Evolutionary conservation across 2,888 invertebrate genomes (phyloP).

Genomic region (Carpatolechia fugitivella): DNA sequence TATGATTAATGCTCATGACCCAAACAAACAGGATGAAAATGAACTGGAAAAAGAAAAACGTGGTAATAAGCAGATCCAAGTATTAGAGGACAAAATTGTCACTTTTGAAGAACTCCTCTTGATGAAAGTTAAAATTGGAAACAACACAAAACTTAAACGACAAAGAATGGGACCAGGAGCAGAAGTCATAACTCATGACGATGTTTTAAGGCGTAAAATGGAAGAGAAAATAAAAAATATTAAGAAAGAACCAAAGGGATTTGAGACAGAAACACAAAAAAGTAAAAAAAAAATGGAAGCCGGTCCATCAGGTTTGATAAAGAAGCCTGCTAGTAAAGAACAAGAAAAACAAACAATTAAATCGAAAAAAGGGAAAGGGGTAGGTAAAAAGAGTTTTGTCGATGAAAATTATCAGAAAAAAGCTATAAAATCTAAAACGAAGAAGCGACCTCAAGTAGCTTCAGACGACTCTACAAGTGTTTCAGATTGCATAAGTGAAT

Average conservation of each 20-base stretch:
- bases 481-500: constrained; percentile 15
- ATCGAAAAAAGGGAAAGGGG: constrained; percentile 20
- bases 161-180: constrained; percentile 27
- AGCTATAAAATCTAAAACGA: constrained; percentile 8
- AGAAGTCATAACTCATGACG: constrained; percentile 28
- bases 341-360: background rate
- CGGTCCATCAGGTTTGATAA: constrained; percentile 17
- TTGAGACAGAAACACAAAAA: constrained; percentile 6
- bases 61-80: background rate
- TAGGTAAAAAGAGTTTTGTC: constrained; percentile 18
- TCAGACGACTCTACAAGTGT: constrained; percentile 17
- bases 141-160: constrained; percentile 18
- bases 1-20: background rate
- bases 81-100: background rate
- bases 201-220: constrained; percentile 22
- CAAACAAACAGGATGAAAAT: background rate
- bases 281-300: constrained; percentile 9
- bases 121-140: constrained; percentile 24
- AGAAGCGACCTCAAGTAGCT: background rate
- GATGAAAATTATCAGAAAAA: constrained; percentile 13
- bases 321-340: background rate
- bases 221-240: constrained; percentile 23
- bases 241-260: constrained; percentile 16
- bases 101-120: background rate
- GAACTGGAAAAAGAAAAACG: background rate